Base-by-base conservation (phyloP, 2,797 vertebrate genomes). In the Adrianichthys oophorus region DNA sequence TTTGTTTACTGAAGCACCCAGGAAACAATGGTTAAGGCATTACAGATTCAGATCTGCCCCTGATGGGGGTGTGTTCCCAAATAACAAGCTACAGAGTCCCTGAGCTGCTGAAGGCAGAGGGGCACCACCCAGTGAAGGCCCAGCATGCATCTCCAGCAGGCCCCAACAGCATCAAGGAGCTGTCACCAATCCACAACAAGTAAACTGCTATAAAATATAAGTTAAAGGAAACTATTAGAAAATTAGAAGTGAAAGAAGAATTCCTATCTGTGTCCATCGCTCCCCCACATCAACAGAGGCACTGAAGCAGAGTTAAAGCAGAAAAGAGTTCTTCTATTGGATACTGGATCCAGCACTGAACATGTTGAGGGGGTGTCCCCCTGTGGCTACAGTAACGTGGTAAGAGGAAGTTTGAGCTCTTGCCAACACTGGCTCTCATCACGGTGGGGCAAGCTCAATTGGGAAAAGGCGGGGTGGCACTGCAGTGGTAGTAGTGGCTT, bases 121-220 rank as follows among this genome's bases (percentile, higher is more conserved):
- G 8, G 32, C 32, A 0, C 32, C 26, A 12, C 10, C 32, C 32
- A 12, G 32, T 29, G 32, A 37, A 37, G 32, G 32, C 12, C 32
- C 32, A 37, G 32, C 32, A 37, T 12, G 32, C 32, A 12, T 18
- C 24, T 7, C 32, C 40, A n/a, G 6, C 14, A 13, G 29, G 10
- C 17, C 19, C 14, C 59, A 67, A 75, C 68, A 76, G 6, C 61
- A 64, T 74, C 62, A 62, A 72, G 75, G 70, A 68, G 83, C 54
- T 76, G 79, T 67, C 65, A 68, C 58, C 70, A 68, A 61, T 52
- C 26, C 46, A 62, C 59, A 71, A 52, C 65, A 72, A 84, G 76
- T 82, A 78, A 90, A 84, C 26, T 46, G 57, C 74, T 60, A 47
- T 62, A 58, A 81, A 76, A 82, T 82, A 87, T 85, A 89, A 91